Conservation (phyloP, 2,888 invertebrate genomes). For the Chaetogeoica ovagalla region DNA sequence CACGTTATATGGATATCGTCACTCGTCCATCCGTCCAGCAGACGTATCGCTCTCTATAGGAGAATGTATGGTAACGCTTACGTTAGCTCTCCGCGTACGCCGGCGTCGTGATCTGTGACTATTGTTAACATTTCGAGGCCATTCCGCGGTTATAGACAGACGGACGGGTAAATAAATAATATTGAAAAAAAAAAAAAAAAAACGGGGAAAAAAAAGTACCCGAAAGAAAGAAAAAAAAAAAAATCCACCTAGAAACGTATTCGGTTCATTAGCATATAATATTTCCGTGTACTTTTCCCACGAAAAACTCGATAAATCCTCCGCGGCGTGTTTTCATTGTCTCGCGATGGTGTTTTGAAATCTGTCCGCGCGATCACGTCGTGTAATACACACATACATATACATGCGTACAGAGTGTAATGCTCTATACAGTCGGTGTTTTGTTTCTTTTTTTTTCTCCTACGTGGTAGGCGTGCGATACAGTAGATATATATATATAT, state of each 20-base stretch:
- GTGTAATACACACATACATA: not conserved
- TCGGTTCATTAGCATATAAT: constrained; percentile 50
- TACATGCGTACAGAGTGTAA: no score
- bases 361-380: constrained; percentile 14
- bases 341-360: constrained; percentile 2
- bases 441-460: no score
- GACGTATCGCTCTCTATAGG: no score
- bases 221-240: constrained; percentile 1
- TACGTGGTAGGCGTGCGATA: not conserved
- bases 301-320: constrained; percentile 45
- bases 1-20: no score
- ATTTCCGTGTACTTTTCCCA: constrained; percentile 50
- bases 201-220: constrained; percentile 12
- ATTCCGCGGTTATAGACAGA: constrained; percentile 1
- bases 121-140: constrained; percentile 42
- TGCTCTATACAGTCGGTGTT: not conserved
- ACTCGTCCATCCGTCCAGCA: no score
- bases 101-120: constrained; percentile 18
- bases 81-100: no score
- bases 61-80: no score
- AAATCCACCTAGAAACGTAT: constrained; percentile 44
- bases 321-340: constrained; percentile 12
- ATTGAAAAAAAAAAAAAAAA: constrained; percentile 7
- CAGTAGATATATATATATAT: no score
- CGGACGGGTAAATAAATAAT: constrained; percentile 41